Conservation (phyloP, 1,140 invertebrate genomes). For the Gryllus bimaculatus region DNA sequence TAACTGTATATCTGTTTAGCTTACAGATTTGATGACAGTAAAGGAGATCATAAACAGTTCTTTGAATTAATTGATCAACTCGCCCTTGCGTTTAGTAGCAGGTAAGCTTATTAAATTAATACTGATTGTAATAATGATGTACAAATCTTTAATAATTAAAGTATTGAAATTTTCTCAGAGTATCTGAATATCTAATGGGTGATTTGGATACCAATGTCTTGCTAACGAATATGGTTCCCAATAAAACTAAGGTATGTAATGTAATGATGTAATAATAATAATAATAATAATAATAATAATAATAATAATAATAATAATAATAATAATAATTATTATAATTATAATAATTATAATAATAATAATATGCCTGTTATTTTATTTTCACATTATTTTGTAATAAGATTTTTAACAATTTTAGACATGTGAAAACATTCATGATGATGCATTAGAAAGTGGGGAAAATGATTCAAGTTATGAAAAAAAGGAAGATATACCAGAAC, state of each 20-base stretch:
- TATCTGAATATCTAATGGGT: slow-evolving; percentile 47
- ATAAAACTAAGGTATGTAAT: slow-evolving; percentile 31
- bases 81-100: slow-evolving; percentile 43
- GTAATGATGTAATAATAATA: background rate
- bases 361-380: too few species aligned
- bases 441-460: slow-evolving; percentile 21
- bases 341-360: too few species aligned
- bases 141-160: background rate
- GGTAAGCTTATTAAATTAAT: slow-evolving; percentile 30
- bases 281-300: too few species aligned
- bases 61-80: slow-evolving; percentile 44
- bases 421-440: slow-evolving; percentile 32
- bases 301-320: too few species aligned
- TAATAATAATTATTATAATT: too few species aligned
- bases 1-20: slow-evolving; percentile 26
- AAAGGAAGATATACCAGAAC: slow-evolving; percentile 20
- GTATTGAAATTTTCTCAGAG: slow-evolving; percentile 32
- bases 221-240: slow-evolving; percentile 27
- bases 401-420: slow-evolving; percentile 24
- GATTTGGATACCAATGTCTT: slow-evolving; percentile 36
- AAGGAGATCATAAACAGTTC: slow-evolving; percentile 33
- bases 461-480: slow-evolving; percentile 18
- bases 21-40: slow-evolving; percentile 37
- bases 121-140: background rate
- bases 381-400: too few species aligned